Base-by-base conservation (phyloP, 2,113 vertebrate species). In the Ammodytes dubius region DNA sequence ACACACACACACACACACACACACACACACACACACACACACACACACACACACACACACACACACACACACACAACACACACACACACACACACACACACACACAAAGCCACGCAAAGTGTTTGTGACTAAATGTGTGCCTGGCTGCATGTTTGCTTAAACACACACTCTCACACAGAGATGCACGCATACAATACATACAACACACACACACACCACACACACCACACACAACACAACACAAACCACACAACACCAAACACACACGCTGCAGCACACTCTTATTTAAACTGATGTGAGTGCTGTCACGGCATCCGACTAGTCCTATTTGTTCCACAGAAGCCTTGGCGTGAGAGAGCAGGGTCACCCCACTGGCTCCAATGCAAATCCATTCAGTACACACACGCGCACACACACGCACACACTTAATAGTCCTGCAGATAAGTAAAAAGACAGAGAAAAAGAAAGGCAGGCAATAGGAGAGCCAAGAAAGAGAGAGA, bases 271-370 rank as follows among this genome's bases (percentile, higher is more conserved):
- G 86, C 81, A 89, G 86, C 88, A 87, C 91, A 66, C 84, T 92
- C 90, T 92, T 94, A 94, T 95, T 94, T 94, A 92, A 92, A 92
- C 92, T 93, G 88, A 94, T 94, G 91, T 90, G 89, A 93, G 92
- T 79, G 84, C 90, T 95, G 96, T 96, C 96, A 96, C 95, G 95
- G 96, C 94, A 96, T 94, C 94, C 89, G 82, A 93, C 90, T 77
- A 91, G 89, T 94, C 90, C 93, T 92, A 93, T 94, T 86, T 94
- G 93, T 94, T 92, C 90, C 87, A 91, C 94, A 91, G 90, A 91
- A 93, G 91, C 93, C 83, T 87, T 95, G 84, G 93, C 93, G 94
- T 95, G 95, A 93, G 93, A 95, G 91, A 90, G 91, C 86, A 89
- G 89, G 87, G 87, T 91, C 92, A 90, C 89, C 90, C 91, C 92